Percentiles rank a stretch among this genome's conserved stretches.
Evolutionary conservation across 2,888 invertebrate genomes (phyloP).

Genomic region (Phalangium opilio): DNA sequence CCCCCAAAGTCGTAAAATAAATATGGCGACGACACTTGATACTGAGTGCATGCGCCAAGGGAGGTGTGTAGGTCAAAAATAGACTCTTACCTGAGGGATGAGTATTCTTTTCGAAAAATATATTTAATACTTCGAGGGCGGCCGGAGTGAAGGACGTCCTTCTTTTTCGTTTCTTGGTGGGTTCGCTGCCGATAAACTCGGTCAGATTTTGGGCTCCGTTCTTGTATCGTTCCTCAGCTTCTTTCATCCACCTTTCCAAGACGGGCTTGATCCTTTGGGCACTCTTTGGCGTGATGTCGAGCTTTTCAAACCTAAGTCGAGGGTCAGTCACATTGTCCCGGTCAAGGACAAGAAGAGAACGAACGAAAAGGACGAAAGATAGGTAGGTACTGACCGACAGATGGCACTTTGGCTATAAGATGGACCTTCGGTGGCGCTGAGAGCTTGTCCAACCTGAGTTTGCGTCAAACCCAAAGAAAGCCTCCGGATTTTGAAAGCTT

Average conservation of each 20-base stretch:
- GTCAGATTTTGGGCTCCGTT: slow-evolving; percentile 84
- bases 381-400: slow-evolving; percentile 60
- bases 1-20: too few species aligned
- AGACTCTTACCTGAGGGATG: slow-evolving; percentile 80
- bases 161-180: slow-evolving; percentile 89
- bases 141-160: slow-evolving; percentile 94
- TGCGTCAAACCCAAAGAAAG: slow-evolving; percentile 86
- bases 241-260: slow-evolving; percentile 96
- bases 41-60: too few species aligned
- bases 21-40: too few species aligned
- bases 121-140: slow-evolving; percentile 82
- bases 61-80: too few species aligned
- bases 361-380: slow-evolving; percentile 1
- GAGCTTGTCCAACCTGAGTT: slow-evolving; percentile 92
- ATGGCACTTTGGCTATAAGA: slow-evolving; percentile 98
- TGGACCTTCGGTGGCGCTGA: slow-evolving; percentile 90
- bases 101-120: slow-evolving; percentile 90
- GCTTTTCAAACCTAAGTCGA: slow-evolving; percentile 82
- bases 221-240: slow-evolving; percentile 85
- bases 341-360: not conserved
- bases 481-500: slow-evolving; percentile 85
- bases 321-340: not conserved
- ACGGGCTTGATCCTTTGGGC: slow-evolving; percentile 99
- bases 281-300: slow-evolving; percentile 98
- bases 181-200: slow-evolving; percentile 90